Evolutionary conservation across 30 jellyfish, hydroid and myxozoan species (phyloP).

Genomic region (Chrysaora quinquecirrha): DNA sequence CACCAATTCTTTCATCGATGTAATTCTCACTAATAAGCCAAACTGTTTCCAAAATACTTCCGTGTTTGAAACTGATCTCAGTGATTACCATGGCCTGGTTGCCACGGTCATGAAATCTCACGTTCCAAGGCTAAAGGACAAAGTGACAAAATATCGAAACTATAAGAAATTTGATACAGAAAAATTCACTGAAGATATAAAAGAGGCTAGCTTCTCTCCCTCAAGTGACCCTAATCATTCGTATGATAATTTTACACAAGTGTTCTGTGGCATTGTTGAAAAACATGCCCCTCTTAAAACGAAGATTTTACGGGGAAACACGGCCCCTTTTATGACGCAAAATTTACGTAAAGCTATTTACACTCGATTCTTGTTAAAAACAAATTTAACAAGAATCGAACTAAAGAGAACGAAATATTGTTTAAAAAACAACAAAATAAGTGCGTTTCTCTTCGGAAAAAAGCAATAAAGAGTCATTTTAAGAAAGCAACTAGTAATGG

Average conservation of each 20-base stretch:
- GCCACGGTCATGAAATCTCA: constrained; percentile 15
- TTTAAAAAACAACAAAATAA: constrained; percentile 14
- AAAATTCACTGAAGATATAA: neutral
- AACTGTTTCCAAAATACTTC: constrained; percentile 10
- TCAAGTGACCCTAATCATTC: neutral
- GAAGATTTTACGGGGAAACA: constrained; percentile 14
- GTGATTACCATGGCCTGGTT: constrained; percentile 23
- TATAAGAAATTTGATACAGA: neutral
- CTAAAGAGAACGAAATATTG: neutral
- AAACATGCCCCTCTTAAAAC: constrained; percentile 26
- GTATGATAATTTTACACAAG: constrained; percentile 8
- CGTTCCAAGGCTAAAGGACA: constrained; percentile 12
- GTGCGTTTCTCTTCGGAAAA: constrained; percentile 1
- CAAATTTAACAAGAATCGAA: constrained; percentile 34
- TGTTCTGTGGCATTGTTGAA: constrained; percentile 9
- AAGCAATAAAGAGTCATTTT: neutral
- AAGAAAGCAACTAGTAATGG: neutral
- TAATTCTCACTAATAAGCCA: constrained; percentile 21
- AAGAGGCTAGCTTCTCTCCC: neutral
- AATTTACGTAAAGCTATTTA: constrained; percentile 21
- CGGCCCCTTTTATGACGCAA: constrained; percentile 26
- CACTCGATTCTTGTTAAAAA: constrained; percentile 22
- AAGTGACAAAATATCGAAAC: neutral
- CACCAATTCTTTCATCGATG: constrained; percentile 17
- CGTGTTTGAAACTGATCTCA: constrained; percentile 31